Conservation (phyloP, 2,888 invertebrate genomes). For the Horisme vitalbata region DNA sequence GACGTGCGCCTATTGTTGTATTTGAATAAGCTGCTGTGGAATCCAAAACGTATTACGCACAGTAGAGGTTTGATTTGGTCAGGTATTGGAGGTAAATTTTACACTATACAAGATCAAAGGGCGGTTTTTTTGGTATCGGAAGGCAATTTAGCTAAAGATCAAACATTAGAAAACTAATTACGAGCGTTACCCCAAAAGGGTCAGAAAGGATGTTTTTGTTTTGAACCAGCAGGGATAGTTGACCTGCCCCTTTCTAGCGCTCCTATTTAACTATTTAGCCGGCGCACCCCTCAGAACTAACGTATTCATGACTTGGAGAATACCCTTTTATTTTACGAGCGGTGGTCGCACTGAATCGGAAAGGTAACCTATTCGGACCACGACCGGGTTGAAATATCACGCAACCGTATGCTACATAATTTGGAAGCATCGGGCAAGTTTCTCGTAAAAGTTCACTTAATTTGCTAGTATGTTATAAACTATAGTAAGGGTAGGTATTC, state of each 20-base stretch:
- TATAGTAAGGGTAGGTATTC: no score
- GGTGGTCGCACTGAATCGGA: conserved; percentile 69
- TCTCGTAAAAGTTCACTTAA: conserved; percentile 25
- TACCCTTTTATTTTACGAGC: conserved; percentile 73
- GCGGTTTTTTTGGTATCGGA: not conserved
- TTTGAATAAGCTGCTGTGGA: no score
- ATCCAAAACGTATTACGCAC: no score
- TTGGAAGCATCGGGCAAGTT: conserved; percentile 51
- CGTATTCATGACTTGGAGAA: conserved; percentile 78
- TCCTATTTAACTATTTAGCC: conserved; percentile 77
- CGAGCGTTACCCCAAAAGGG: conserved; percentile 16
- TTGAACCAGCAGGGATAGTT: conserved; percentile 28
- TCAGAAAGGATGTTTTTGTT: conserved; percentile 24
- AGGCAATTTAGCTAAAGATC: conserved; percentile 2
- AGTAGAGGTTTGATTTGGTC: no score
- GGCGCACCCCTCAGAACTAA: conserved; percentile 63
- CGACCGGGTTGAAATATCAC: conserved; percentile 63
- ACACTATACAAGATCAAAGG: not conserved
- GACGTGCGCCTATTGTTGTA: conserved; percentile 9
- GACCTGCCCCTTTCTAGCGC: conserved; percentile 50
- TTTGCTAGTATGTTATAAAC: not conserved
- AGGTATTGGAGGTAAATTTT: no score
- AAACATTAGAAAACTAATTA: conserved; percentile 24
- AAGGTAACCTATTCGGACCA: conserved; percentile 68
- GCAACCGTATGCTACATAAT: conserved; percentile 59